Evolutionary conservation across 23 tunicate species (phyloP).

Genomic region (Styela clava): DNA sequence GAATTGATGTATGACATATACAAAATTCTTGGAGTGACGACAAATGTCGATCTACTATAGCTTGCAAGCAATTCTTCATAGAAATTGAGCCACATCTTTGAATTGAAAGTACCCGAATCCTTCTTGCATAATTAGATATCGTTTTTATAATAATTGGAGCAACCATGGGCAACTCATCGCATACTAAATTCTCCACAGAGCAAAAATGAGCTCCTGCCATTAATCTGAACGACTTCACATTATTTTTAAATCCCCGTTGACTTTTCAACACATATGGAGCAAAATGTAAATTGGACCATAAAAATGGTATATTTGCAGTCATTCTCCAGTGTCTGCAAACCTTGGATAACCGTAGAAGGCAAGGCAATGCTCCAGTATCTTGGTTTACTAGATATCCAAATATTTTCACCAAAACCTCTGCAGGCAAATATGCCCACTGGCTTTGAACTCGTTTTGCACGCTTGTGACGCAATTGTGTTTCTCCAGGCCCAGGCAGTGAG

Average conservation of each 20-base stretch:
- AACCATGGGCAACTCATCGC: background rate
- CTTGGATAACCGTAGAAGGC: background rate
- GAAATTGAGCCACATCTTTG: background rate
- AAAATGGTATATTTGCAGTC: background rate
- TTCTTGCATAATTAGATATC: background rate
- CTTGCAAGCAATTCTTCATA: background rate
- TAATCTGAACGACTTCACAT: background rate
- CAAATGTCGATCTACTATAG: background rate
- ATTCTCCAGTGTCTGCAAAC: background rate
- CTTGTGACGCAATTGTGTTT: background rate
- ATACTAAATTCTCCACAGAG: background rate
- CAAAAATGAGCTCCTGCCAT: background rate
- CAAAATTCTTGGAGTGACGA: background rate
- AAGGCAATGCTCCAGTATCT: background rate
- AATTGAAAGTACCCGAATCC: background rate
- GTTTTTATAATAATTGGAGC: background rate
- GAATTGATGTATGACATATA: background rate
- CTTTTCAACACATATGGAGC: background rate
- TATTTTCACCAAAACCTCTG: background rate
- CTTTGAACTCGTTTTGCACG: background rate
- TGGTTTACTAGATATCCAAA: background rate
- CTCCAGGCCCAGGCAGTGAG: background rate
- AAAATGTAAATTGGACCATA: background rate
- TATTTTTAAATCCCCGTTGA: background rate
- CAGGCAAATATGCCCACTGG: background rate